Conservation (phyloP, 2,888 invertebrate genomes). For the Platycheirus albimanus region DNA sequence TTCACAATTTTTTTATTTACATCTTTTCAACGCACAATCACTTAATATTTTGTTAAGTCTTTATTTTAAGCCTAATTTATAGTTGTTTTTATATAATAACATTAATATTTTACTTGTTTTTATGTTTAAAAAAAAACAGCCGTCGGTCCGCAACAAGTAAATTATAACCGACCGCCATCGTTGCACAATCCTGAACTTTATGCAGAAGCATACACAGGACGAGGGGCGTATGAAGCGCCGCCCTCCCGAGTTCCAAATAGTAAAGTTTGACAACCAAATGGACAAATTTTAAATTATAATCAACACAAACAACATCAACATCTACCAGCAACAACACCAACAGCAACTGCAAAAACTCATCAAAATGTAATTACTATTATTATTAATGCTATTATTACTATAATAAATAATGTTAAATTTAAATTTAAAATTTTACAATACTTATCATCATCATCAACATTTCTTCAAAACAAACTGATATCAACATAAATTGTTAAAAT, state of each 20-base stretch:
- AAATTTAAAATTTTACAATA: slow-evolving; percentile 54
- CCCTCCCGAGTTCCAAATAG: slow-evolving; percentile 79
- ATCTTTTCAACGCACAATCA: too few relatives aligned
- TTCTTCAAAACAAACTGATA: slow-evolving; percentile 51
- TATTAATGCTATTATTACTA: slow-evolving; percentile 70
- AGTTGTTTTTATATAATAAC: too few relatives aligned
- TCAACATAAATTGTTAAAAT: slow-evolving; percentile 48
- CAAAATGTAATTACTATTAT: slow-evolving; percentile 73
- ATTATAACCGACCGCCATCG: slow-evolving; percentile 82
- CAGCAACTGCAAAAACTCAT: slow-evolving; percentile 65
- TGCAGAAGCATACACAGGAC: slow-evolving; percentile 82
- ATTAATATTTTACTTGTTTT: neutral
- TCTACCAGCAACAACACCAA: slow-evolving; percentile 52
- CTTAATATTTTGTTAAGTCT: too few relatives aligned
- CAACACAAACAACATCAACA: slow-evolving; percentile 69
- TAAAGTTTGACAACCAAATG: slow-evolving; percentile 81
- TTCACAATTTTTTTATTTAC: too few relatives aligned
- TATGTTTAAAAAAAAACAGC: slow-evolving; percentile 74
- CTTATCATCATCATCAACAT: slow-evolving; percentile 66
- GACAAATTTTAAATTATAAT: slow-evolving; percentile 56
- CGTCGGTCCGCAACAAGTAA: slow-evolving; percentile 83
- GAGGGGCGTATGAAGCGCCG: slow-evolving; percentile 81
- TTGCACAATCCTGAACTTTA: slow-evolving; percentile 80
- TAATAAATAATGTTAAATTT: slow-evolving; percentile 70
- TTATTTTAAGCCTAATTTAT: too few relatives aligned